Percentiles rank a stretch among this genome's conserved stretches.
phyloP scores from a whole-genome alignment of 2,888 invertebrate genomes.

The Mycalesis mineus region DNA sequence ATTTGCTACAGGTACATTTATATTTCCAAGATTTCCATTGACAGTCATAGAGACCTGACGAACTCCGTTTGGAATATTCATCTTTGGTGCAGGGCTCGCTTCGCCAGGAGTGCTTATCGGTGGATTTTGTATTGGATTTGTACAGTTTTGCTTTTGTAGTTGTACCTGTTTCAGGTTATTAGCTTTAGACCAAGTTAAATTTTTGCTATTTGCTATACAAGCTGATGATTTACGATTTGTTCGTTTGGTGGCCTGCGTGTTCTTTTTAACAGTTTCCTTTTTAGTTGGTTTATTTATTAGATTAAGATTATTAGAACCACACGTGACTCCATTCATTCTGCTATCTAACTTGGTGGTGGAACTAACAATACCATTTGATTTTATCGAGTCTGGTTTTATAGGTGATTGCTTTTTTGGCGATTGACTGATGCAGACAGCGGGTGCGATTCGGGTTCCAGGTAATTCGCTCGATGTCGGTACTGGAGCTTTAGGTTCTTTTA shows the following conservation, averaged over 20 bases:
- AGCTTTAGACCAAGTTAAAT: constrained; percentile 70
- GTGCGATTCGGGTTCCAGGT: constrained; percentile 47
- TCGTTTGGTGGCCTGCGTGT: constrained; percentile 48
- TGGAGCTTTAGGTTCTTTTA: constrained; percentile 48
- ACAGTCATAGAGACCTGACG: constrained; percentile 62
- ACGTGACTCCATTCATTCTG: constrained; percentile 70
- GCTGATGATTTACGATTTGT: constrained; percentile 70
- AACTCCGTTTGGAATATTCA: constrained; percentile 64
- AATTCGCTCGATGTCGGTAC: constrained; percentile 50
- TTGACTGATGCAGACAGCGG: constrained; percentile 45
- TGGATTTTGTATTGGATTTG: constrained; percentile 45
- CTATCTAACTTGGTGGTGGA: constrained; percentile 69
- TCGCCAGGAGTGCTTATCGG: constrained; percentile 47
- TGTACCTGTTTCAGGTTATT: constrained; percentile 70
- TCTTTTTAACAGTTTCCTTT: constrained; percentile 54
- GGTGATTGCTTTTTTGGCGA: constrained; percentile 47
- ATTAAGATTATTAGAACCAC: constrained; percentile 69
- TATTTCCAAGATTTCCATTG: constrained; percentile 56
- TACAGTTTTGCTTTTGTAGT: constrained; percentile 64
- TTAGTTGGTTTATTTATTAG: constrained; percentile 51
- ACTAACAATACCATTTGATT: constrained; percentile 60
- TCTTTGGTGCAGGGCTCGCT: constrained; percentile 61
- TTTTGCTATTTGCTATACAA: constrained; percentile 70
- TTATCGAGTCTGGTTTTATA: constrained; percentile 48
- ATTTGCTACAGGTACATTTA: constrained; percentile 63